Evolutionary conservation across 2,797 vertebrate genomes (phyloP), one percentile per base, ranked within the genome.

Genomic region (Molossus molossus): DNA sequence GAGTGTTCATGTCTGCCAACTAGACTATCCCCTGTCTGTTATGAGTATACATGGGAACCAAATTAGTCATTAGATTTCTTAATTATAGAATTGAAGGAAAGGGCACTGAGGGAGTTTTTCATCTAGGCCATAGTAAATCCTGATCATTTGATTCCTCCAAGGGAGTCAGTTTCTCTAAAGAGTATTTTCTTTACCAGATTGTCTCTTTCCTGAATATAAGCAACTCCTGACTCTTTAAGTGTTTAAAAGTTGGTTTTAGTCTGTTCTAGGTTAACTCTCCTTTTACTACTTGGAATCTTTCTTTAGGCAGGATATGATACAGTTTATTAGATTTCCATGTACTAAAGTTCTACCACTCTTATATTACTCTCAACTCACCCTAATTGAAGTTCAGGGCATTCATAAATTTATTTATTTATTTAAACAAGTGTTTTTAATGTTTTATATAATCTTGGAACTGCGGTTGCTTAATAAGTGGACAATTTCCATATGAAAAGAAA

Each of bases 71-170:
- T 45, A 87, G 62, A 15, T 73, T 92, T 91, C 72, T 75, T 85
- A 94, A 81, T 83, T 88, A 75, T 29, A 76, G 55, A 96, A 88
- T 55, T 95, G 80, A 93, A 97, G 25, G 86, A 94, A 94, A 93
- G 14, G 50, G 3, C 64, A 88, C 17, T 76, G 37, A 75, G 60
- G 37, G 12, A 89, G 45, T 57, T 69, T 95, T 89, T 94, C 33
- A 48, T 89, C 21, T 3, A 62, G 33, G 17, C 29, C 45, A 11
- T 79, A 83, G 55, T 88, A 80, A 96, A 80, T 27, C 45, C 50
- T 87, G 45, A 40, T 77, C 45, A 89, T 95, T 95, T 72, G 21
- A 48, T 94, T 96, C 23, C 29, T 91, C 6, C 81, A 90, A 18
- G 15, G 37, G 50, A 55, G 5, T 67, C 40, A 21, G 3, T 90